Base-by-base conservation (phyloP, 2,797 vertebrate genomes). In the Meriones psammophilus region DNA sequence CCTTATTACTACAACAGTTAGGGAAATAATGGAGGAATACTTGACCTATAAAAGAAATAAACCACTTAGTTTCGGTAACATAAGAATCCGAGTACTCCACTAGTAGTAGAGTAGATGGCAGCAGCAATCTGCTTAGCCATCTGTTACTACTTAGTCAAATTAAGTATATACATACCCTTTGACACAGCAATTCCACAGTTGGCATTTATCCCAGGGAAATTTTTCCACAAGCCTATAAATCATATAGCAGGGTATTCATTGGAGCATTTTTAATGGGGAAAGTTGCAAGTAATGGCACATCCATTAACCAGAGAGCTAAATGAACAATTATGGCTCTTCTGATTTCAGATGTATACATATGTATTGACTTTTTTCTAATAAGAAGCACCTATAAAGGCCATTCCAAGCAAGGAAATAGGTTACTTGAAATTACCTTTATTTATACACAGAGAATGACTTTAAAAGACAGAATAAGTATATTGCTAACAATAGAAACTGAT, bases 81-180 rank as follows among this genome's bases (percentile, higher is more conserved):
- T 4, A 96, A 69, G 77, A 69, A 56, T 60, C 50, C 89, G 36
- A 73, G 58, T 15, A 8, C 86, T 81, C 93, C 64, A 80, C 46
- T 95, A 80, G 93, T 93, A 95, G 84, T 81, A 96, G 87, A 91
- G 66, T 76, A 97, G 89, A 96, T 15, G 76, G 60, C 1, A 28
- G 30, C 66, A 90, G 50, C 92, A 97, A 97, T 97, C 96, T 94
- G 94, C 80, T 76, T 85, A 84, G 80, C 95, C 96, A 97, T 96
- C 97, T 97, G 96, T 92, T 95, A 97, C 83, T 87, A 95, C 54
- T 92, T 97, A 96, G 96, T 93, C 56, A 96, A 94, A 96, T 96
- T 96, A 96, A 97, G 79, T 96, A 95, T 95, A 94, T 92, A 91
- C 56, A 96, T 89, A 94, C 56, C 76, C 92, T 96, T 95, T 96